phyloP scores from a whole-genome alignment of 2,797 vertebrate genomes.

The Ceryle rudis region DNA sequence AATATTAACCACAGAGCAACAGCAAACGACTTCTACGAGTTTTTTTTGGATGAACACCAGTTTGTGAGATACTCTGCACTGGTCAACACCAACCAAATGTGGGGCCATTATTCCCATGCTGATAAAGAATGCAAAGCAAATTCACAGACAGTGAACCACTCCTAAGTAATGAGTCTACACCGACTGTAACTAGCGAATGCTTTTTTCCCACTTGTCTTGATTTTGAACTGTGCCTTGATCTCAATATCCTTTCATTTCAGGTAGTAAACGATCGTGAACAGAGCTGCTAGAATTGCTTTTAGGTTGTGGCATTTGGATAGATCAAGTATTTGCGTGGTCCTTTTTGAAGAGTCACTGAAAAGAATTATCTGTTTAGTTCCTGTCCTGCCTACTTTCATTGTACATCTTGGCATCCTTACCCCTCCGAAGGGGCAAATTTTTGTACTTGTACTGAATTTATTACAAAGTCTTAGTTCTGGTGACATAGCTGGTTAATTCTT shows the following conservation, averaged over 20 bases:
- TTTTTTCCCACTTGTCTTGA: not conserved
- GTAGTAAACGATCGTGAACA: not conserved
- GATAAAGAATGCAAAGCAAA: not conserved
- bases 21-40: not conserved
- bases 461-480: not conserved
- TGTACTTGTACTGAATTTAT: not conserved
- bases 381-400: not conserved
- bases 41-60: not conserved
- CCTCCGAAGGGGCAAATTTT: not conserved
- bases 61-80: not conserved
- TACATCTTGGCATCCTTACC: not conserved
- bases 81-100: not conserved
- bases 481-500: not conserved
- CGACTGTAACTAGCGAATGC: not conserved
- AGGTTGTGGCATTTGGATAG: not conserved
- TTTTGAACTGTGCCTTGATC: not conserved
- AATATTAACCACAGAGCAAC: not conserved
- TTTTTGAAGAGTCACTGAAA: not conserved
- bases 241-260: not conserved
- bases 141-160: not conserved
- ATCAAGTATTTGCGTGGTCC: not conserved
- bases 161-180: not conserved
- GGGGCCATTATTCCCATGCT: not conserved
- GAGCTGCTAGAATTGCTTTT: not conserved
- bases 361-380: not conserved